These are phyloP conservation scores for Acrocyrtus sp. DNA, from an alignment of 2,888 invertebrate species.

Conservation along the genomic window DNA sequence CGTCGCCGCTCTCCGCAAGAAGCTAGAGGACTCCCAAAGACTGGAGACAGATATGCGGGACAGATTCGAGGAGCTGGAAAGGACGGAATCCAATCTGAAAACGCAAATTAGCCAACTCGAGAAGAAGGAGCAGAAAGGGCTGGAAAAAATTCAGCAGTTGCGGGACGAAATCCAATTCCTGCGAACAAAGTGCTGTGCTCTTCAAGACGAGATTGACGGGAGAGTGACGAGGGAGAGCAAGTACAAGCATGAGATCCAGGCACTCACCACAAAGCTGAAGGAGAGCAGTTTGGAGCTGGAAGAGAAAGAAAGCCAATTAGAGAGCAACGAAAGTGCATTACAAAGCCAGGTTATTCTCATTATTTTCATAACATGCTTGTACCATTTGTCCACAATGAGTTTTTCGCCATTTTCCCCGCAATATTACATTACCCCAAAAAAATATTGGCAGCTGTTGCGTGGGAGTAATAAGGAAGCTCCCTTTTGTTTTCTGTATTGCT, in stretches of 20 bases:
- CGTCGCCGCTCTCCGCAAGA: slow-evolving; percentile 51
- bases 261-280: slow-evolving; percentile 55
- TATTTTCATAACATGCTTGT: too few species aligned
- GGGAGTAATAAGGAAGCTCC: slow-evolving; percentile 16
- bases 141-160: slow-evolving; percentile 59
- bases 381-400: too few species aligned
- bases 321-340: slow-evolving; percentile 55
- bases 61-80: slow-evolving; percentile 73
- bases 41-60: slow-evolving; percentile 72
- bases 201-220: slow-evolving; percentile 60
- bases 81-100: slow-evolving; percentile 68
- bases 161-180: slow-evolving; percentile 61
- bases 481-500: neutral
- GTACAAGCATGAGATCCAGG: slow-evolving; percentile 61
- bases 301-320: slow-evolving; percentile 61
- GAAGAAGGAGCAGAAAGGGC: slow-evolving; percentile 55
- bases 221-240: slow-evolving; percentile 51
- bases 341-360: slow-evolving; percentile 58
- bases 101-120: slow-evolving; percentile 47
- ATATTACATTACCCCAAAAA: too few species aligned
- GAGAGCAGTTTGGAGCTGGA: slow-evolving; percentile 55
- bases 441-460: slow-evolving; percentile 7
- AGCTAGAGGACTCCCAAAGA: slow-evolving; percentile 57
- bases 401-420: too few species aligned
- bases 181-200: slow-evolving; percentile 60